Conservation (phyloP, 2,888 invertebrate genomes). For the Apamea epomidion region DNA sequence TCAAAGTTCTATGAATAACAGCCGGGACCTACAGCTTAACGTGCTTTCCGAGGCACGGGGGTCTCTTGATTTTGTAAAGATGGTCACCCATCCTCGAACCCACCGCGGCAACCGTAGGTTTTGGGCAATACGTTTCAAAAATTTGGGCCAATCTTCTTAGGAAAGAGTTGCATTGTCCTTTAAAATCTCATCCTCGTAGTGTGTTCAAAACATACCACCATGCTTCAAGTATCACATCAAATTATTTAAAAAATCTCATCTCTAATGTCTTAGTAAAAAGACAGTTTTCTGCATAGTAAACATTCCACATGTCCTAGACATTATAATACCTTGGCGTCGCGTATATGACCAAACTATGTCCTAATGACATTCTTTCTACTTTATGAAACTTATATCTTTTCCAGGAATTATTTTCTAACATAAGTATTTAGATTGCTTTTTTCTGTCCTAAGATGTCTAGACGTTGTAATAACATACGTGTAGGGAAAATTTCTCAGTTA, state of each 20-base stretch:
- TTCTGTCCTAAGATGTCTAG: not conserved
- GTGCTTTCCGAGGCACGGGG: too few species aligned
- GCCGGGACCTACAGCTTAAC: too few species aligned
- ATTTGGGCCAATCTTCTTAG: not conserved
- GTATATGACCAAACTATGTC: conserved; percentile 19
- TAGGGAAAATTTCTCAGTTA: not conserved
- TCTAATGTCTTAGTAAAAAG: not conserved
- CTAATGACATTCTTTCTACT: conserved; percentile 22
- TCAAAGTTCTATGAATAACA: too few species aligned
- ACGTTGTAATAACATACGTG: not conserved
- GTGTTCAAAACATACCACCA: not conserved
- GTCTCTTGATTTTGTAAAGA: too few species aligned
- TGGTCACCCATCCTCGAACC: too few species aligned
- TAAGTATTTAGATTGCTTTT: conserved; percentile 19
- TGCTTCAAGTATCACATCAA: not conserved
- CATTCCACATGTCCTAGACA: conserved; percentile 6
- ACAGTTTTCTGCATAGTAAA: conserved; percentile 14
- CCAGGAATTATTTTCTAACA: conserved; percentile 13
- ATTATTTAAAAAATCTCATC: not conserved
- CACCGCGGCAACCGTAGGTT: too few species aligned
- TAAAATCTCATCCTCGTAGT: not conserved
- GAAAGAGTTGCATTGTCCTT: not conserved
- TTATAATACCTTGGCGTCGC: not conserved
- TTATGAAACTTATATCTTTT: conserved; percentile 12
- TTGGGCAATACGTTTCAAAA: not conserved